phyloP scores from a whole-genome alignment of 2,797 vertebrate genomes.

The Argentina silus region DNA sequence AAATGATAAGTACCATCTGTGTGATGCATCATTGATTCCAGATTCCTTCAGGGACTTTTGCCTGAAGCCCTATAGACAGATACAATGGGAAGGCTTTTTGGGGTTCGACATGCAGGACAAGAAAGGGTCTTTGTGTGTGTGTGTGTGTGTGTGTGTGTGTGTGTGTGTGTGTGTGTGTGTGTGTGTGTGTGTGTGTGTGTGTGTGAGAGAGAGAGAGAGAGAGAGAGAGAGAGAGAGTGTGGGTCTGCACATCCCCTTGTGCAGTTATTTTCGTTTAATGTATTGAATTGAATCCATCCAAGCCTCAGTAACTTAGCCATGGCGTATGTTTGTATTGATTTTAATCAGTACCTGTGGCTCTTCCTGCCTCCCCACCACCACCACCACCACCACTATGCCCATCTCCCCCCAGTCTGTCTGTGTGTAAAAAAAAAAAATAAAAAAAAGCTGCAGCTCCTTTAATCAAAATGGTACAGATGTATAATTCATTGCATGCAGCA shows the following conservation, averaged over 20 bases:
- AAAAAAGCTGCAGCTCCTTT: neutral
- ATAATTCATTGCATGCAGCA: conserved; percentile 61
- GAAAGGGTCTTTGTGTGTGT: conserved; percentile 7
- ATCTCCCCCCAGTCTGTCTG: neutral
- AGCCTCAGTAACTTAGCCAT: conserved; percentile 41
- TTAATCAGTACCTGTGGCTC: conserved; percentile 53
- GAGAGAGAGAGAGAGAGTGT: neutral
- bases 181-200: neutral
- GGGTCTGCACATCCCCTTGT: conserved; percentile 8
- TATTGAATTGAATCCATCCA: conserved; percentile 43
- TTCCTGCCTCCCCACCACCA: neutral
- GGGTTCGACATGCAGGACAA: neutral
- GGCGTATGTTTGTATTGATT: conserved; percentile 66
- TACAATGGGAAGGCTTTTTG: neutral
- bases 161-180: neutral
- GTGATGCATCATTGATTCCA: conserved; percentile 8
- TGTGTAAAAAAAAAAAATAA: no score
- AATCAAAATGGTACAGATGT: conserved; percentile 44
- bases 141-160: neutral
- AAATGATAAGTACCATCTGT: conserved; percentile 15
- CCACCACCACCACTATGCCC: conserved; percentile 12
- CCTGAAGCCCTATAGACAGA: conserved; percentile 6
- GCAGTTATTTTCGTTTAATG: conserved; percentile 36
- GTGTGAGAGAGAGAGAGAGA: conserved; percentile 1
- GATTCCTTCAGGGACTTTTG: conserved; percentile 28